Base-by-base conservation (phyloP, 2,113 vertebrate species). In the Myanophis thanlyinensis region DNA sequence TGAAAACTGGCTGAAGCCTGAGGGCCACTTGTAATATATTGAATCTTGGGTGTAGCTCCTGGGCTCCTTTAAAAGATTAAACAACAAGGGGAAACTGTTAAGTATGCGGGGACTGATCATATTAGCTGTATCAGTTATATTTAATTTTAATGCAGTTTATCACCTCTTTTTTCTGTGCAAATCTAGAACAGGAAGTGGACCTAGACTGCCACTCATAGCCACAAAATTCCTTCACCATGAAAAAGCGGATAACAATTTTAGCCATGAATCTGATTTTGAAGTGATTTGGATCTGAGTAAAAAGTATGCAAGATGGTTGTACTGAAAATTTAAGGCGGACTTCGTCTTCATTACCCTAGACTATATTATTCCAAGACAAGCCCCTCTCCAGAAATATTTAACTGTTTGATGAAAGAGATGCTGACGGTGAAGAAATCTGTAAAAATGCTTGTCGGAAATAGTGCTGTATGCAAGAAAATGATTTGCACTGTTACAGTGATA, bases 401-500 rank as follows among this genome's bases (percentile, higher is more conserved):
- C 47, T 51, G 53, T 47, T 86, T 56, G 15, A 25, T 86, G 35
- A 62, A 46, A 47, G 23, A 46, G 30, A 30, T 35, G 53, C 20
- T n/a, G 47, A 10, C 11, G 1, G 46, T 35, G 91, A 95, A 93
- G 23, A 27, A 93, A 93, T 92, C 94, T 95, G 93, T 96, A 95
- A 95, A 97, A 97, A 96, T 30, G 23, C 27, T 88, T 91, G 89
- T 85, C 87, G 96, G 92, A 89, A 93, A 47, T 51, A 96, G 94
- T 47, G 49, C 85, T 18, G 90, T 46, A 0, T 84, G 88, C 92
- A 93, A 91, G 89, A 91, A 94, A 93, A 88, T 96, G 96, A 97
- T 96, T 92, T 84, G 53, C 35, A 0, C 95, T 96, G 96, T 91
- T 94, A 91, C 93, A 96, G 93, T 93, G 94, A 95, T 93, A 96